phyloP scores from a whole-genome alignment of 1,140 invertebrate species.

The Sipha flava region DNA sequence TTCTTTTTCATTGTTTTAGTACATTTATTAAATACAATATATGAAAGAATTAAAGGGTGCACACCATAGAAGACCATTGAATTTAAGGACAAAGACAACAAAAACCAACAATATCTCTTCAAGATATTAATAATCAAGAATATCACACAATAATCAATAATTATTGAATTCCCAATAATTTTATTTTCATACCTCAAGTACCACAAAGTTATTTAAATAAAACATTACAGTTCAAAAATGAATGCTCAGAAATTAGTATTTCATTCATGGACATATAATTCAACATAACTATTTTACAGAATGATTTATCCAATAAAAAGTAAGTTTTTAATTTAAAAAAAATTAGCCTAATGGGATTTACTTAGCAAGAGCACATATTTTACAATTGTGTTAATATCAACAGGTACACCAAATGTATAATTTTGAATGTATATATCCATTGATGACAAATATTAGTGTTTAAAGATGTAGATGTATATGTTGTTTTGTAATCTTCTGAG shows the following conservation, averaged over 20 bases:
- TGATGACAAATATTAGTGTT: too few species aligned
- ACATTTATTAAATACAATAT: not conserved
- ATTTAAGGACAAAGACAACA: slow-evolving; percentile 5
- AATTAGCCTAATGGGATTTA: not conserved
- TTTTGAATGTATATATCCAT: slow-evolving; percentile 36
- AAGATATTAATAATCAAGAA: not conserved
- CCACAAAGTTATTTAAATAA: not conserved
- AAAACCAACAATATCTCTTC: not conserved
- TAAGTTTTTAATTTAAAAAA: not conserved
- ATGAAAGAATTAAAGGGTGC: not conserved
- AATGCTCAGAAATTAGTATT: not conserved
- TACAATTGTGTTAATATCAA: not conserved
- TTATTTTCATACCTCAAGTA: not conserved
- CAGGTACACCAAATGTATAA: slow-evolving; percentile 21
- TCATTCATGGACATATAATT: not conserved
- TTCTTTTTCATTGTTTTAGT: not conserved
- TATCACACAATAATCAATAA: not conserved
- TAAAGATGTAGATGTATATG: not conserved
- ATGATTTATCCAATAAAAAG: not conserved
- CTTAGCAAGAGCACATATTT: not conserved
- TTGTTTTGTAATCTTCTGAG: not conserved
- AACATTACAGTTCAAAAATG: not conserved
- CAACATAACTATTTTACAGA: not conserved
- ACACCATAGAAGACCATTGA: not conserved
- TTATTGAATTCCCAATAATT: not conserved